These are phyloP conservation scores for Callitettix versicolor DNA, from an alignment of 1,140 invertebrate species.

Conservation along the genomic window DNA sequence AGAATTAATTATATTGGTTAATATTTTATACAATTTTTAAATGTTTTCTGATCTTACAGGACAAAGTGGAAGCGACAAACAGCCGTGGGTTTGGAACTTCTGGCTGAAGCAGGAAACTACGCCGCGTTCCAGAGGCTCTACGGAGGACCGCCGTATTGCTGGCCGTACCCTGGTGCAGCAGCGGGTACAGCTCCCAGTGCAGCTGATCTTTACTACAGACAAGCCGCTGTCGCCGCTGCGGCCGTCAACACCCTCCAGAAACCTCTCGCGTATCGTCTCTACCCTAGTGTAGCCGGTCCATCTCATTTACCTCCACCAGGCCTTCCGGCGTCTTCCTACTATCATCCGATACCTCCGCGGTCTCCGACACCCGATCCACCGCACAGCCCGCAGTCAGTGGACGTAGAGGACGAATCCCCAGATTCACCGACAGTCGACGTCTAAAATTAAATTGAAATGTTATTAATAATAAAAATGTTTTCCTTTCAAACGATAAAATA, in stretches of 20 bases:
- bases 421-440: constrained; percentile 25
- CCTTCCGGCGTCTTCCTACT: constrained; percentile 19
- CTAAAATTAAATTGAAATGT: constrained; percentile 8
- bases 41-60: constrained; percentile 68
- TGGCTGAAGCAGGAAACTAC: constrained; percentile 94
- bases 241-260: constrained; percentile 72
- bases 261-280: constrained; percentile 72
- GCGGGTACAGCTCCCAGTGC: constrained; percentile 36
- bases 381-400: constrained; percentile 23
- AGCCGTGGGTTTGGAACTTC: constrained; percentile 87
- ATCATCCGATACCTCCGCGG: constrained; percentile 21
- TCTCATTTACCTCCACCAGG: constrained; percentile 42
- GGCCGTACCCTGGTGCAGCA: constrained; percentile 35
- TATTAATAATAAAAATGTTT: too few relatives aligned
- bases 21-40: too few relatives aligned
- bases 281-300: constrained; percentile 47
- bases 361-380: constrained; percentile 22
- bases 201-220: constrained; percentile 70
- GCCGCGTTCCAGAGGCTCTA: constrained; percentile 92
- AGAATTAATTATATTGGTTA: too few relatives aligned
- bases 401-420: constrained; percentile 27
- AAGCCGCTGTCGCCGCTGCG: constrained; percentile 49
- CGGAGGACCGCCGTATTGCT: constrained; percentile 53
- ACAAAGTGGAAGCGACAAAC: constrained; percentile 99
- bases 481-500: too few relatives aligned